These are phyloP conservation scores for Drymodes brunneopygia DNA, from an alignment of 2,113 vertebrate genomes.

Conservation along the genomic window DNA sequence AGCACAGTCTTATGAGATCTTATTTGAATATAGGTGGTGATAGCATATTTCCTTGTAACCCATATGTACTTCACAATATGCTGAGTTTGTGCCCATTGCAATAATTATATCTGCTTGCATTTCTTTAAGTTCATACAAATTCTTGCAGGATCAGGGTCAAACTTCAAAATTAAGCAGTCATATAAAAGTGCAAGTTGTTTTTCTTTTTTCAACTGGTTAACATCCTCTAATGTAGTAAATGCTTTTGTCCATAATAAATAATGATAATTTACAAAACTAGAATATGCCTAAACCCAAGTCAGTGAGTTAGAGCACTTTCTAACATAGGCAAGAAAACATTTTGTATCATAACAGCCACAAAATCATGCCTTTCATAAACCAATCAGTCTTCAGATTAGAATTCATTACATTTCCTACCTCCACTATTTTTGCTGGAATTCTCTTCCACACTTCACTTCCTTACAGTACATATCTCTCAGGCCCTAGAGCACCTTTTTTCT, in stretches of 20 bases:
- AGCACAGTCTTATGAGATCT: conserved; percentile 20
- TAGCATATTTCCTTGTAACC: conserved; percentile 1
- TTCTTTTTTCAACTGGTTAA: not conserved
- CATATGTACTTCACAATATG: not conserved
- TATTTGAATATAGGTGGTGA: conserved; percentile 16
- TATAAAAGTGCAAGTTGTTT: not conserved
- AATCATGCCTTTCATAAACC: not conserved
- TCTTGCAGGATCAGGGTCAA: not conserved
- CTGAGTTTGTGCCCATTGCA: not conserved
- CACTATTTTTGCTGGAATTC: not conserved
- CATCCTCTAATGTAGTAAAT: not conserved
- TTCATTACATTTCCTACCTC: fast-evolving
- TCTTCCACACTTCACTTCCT: not conserved
- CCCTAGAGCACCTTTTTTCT: not conserved
- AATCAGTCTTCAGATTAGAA: not conserved
- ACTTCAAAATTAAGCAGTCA: not conserved
- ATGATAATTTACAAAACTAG: not conserved
- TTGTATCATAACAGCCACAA: not conserved
- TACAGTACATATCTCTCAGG: not conserved
- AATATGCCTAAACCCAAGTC: not conserved
- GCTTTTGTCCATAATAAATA: not conserved
- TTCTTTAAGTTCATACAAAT: not conserved
- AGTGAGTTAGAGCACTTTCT: not conserved
- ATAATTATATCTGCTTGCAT: not conserved
- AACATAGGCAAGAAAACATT: not conserved